phyloP scores from a whole-genome alignment of 2,888 invertebrate genomes.

The Endotricha flammealis region DNA sequence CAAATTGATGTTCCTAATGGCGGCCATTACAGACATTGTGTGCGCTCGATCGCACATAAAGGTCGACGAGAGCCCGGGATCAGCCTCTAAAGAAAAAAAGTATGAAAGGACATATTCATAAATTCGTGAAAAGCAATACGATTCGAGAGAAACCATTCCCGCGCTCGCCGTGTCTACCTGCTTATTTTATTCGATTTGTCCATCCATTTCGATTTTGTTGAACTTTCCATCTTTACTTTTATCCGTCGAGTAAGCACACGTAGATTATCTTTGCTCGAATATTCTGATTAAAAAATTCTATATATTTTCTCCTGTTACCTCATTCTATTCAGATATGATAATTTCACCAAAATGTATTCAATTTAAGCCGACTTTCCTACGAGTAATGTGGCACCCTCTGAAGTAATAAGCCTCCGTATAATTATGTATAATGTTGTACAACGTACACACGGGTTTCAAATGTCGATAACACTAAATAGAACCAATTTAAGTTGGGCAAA shows the following conservation, averaged over 20 bases:
- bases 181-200: conserved; percentile 9
- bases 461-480: conserved; percentile 37
- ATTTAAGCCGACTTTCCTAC: conserved; percentile 9
- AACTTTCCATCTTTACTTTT: background rate
- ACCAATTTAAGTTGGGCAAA: conserved; percentile 32
- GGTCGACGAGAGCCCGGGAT: conserved; percentile 44
- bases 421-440: background rate
- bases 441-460: conserved; percentile 7
- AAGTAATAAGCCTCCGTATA: conserved; percentile 1
- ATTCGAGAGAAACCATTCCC: conserved; percentile 40
- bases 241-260: background rate
- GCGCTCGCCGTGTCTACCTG: conserved; percentile 28
- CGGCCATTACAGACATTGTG: conserved; percentile 63
- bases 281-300: conserved; percentile 9
- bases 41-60: conserved; percentile 62
- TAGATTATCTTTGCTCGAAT: conserved; percentile 6
- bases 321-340: conserved; percentile 8
- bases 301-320: background rate
- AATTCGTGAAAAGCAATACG: conserved; percentile 42
- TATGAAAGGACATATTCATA: conserved; percentile 57
- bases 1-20: conserved; percentile 66
- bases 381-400: conserved; percentile 4
- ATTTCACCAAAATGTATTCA: conserved; percentile 8
- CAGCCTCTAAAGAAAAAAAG: conserved; percentile 45
- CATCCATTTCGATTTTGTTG: background rate